Percentiles rank a stretch among this genome's conserved stretches.
phyloP scores from a whole-genome alignment of 2,888 invertebrate species.

The Saturnia japonica region DNA sequence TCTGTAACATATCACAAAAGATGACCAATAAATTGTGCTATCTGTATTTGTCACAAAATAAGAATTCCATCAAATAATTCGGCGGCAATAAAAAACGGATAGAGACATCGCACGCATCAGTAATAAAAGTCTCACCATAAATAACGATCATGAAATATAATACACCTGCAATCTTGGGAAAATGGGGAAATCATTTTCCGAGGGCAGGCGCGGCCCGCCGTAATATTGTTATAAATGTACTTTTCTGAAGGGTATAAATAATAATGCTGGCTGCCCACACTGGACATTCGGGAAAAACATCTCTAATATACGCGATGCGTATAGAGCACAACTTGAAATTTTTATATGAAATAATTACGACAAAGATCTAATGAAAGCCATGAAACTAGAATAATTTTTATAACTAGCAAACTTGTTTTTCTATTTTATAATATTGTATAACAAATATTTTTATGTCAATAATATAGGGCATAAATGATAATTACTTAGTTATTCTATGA shows the following conservation, averaged over 20 bases:
- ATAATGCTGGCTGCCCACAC: conserved; percentile 70
- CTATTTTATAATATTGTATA: background rate
- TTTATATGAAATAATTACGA: background rate
- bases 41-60: conserved; percentile 70
- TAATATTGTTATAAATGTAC: conserved; percentile 82
- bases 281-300: conserved; percentile 38
- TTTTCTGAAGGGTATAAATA: conserved; percentile 78
- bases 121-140: conserved; percentile 81
- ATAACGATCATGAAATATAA: conserved; percentile 82
- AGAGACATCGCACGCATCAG: conserved; percentile 82
- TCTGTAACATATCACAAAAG: conserved; percentile 50
- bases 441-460: background rate
- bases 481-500: background rate
- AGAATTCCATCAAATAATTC: conserved; percentile 76
- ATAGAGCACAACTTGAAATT: background rate
- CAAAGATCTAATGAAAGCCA: background rate
- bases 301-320: background rate
- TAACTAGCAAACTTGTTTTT: background rate
- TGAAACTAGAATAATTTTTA: background rate
- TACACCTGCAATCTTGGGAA: conserved; percentile 82
- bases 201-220: conserved; percentile 80
- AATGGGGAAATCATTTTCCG: conserved; percentile 81
- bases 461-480: background rate
- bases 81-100: conserved; percentile 76
- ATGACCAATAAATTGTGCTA: conserved; percentile 62